A percentile compares a stretch with the other conserved stretches of the same genome.
Conservation (phyloP, 2,797 vertebrate genomes). For the Taeniopygia guttata region DNA sequence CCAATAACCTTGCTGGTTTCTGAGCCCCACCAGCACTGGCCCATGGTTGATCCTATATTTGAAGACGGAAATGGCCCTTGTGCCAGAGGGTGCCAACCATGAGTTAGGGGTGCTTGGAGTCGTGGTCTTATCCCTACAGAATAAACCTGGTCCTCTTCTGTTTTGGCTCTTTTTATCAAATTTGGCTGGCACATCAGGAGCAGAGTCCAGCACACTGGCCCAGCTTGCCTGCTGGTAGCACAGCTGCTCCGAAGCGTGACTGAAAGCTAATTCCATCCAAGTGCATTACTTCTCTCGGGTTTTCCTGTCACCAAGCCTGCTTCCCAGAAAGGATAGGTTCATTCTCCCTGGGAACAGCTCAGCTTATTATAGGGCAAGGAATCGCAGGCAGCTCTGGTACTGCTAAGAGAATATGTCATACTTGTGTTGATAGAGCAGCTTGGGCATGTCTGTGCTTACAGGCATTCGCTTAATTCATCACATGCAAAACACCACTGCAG, state of each 20-base stretch:
- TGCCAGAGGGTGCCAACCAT: background rate
- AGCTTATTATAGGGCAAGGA: constrained; percentile 65
- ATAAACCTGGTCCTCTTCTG: background rate
- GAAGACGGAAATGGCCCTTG: background rate
- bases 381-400: constrained; percentile 40
- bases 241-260: constrained; percentile 50
- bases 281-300: constrained; percentile 29
- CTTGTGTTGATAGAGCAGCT: background rate
- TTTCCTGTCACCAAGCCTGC: background rate
- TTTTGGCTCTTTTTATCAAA: background rate
- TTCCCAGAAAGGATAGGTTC: constrained; percentile 58
- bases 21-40: background rate
- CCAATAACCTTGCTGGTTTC: background rate
- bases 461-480: background rate
- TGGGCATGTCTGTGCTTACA: constrained; percentile 19
- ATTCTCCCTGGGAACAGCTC: constrained; percentile 53
- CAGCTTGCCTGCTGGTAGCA: constrained; percentile 15
- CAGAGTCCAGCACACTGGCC: background rate
- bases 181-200: constrained; percentile 17
- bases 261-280: constrained; percentile 52
- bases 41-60: background rate
- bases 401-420: constrained; percentile 8
- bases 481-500: background rate
- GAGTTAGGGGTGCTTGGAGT: background rate
- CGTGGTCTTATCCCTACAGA: background rate